Evolutionary conservation across 2,888 invertebrate species (phyloP).

Genomic region (Onchidella celtica): DNA sequence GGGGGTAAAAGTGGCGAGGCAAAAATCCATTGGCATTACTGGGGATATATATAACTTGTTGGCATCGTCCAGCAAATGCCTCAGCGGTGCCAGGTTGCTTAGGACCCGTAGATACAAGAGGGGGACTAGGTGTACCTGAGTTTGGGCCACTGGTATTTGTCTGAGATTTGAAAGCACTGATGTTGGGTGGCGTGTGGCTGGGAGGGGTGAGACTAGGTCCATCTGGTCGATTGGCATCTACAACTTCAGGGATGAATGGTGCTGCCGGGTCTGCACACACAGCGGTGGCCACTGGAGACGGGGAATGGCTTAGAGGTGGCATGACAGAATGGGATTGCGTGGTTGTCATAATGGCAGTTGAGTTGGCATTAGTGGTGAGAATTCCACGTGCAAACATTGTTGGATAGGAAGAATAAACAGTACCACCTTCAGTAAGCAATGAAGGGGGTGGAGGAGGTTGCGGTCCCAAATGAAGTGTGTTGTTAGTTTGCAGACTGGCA

Average conservation of each 20-base stretch:
- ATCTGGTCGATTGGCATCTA: constrained; percentile 20
- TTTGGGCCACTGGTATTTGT: constrained; percentile 28
- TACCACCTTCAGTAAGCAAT: constrained; percentile 44
- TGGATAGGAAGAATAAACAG: too few species aligned
- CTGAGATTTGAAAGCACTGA: constrained; percentile 9
- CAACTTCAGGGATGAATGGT: not conserved
- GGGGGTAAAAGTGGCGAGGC: not conserved
- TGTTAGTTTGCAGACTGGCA: constrained; percentile 22
- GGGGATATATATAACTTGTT: not conserved
- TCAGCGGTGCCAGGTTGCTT: constrained; percentile 14
- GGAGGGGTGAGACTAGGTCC: constrained; percentile 30
- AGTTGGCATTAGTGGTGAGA: constrained; percentile 24
- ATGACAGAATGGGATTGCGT: constrained; percentile 31
- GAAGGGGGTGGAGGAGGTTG: constrained; percentile 49
- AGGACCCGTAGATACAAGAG: constrained; percentile 4
- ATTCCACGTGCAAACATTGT: constrained; percentile 11
- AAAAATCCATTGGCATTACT: constrained; percentile 1
- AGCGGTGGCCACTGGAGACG: constrained; percentile 21
- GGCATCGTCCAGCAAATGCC: constrained; percentile 6
- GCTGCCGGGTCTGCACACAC: constrained; percentile 25
- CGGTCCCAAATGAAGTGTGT: constrained; percentile 28
- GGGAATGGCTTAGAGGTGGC: constrained; percentile 41
- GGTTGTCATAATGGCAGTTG: constrained; percentile 33
- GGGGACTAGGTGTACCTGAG: constrained; percentile 46
- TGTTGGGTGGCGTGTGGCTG: constrained; percentile 25